Evolutionary conservation across 2,797 vertebrate species (phyloP), one percentile per base, ranked within the genome.

Genomic region (Tragelaphus oryx): DNA sequence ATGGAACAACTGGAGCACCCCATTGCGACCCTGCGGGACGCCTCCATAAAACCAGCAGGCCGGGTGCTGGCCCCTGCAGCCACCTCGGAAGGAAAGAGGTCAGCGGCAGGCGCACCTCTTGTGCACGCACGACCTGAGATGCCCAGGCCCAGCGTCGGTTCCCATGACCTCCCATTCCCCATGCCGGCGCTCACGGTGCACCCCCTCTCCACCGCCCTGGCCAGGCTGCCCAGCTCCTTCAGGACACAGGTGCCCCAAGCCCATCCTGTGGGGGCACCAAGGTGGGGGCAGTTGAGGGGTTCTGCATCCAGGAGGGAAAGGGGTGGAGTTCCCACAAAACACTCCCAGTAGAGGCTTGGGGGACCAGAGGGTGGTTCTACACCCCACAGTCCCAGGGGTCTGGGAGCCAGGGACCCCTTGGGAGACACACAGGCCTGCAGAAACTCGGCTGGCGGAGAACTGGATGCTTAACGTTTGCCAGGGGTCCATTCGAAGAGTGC

Each of bases 71-170:
- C 82, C 82, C 65, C 54, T 28, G 37, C 80, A 52, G 68, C 22
- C 16, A 8, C 65, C 46, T 30, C 52, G 54, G 78, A 54, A 91
- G 75, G 12, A 52, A 20, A 84, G 41, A 50, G 89, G 44, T 37
- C 1, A 0, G 11, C 3, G 0, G 14, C 4, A 8, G 50, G 37
- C 1, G 20, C 87, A 55, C 33, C 68, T 76, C 26, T 16, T 14
- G 28, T 46, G 2, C 33, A 5, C 11, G 22, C 68, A 41, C 5
- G 4, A 24, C 28, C 41, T 4, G 2, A 26, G 41, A 33, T 16
- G 14, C 83, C 79, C 95, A 57, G 81, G 71, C 82, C 91, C 82
- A 26, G 44, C 0, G 37, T 22, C 54, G 54, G 8, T 80, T 84
- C 82, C 22, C n/a, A 12, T 50, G 17, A 83, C 79, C 60, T 76